Evolutionary conservation across 2,113 vertebrate species (phyloP).

Genomic region (Rhizomys pruinosus): DNA sequence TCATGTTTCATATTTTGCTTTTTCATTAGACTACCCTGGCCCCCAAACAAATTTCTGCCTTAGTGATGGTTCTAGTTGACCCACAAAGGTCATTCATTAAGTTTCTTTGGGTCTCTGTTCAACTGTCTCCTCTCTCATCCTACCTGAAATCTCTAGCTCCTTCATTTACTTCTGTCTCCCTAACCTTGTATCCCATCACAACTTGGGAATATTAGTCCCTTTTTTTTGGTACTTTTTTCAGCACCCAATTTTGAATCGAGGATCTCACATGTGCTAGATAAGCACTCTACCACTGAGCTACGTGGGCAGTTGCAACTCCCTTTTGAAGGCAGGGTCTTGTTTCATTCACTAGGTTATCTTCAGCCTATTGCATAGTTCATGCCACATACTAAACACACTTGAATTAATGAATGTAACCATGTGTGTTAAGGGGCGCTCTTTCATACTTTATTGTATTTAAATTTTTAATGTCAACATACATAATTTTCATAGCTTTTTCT

Average conservation of each 20-base stretch:
- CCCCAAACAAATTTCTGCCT: background rate
- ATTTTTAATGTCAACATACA: conserved; percentile 26
- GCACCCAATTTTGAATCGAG: background rate
- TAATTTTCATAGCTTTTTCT: conserved; percentile 21
- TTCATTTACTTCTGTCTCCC: background rate
- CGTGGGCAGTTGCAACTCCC: background rate
- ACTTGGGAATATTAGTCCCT: background rate
- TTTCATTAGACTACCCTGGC: background rate
- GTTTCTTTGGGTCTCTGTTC: background rate
- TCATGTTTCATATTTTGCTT: background rate
- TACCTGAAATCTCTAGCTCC: fast-evolving
- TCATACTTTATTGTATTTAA: conserved; percentile 1
- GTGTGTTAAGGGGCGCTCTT: background rate
- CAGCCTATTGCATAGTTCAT: background rate
- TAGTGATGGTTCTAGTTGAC: background rate
- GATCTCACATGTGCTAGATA: background rate
- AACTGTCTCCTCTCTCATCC: background rate
- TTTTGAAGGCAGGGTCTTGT: background rate
- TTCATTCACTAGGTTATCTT: background rate
- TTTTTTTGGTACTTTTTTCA: background rate
- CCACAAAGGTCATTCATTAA: background rate
- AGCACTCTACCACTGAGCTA: background rate
- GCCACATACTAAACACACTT: conserved; percentile 12
- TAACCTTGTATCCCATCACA: too few relatives aligned
- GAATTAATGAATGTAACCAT: conserved; percentile 31